These are phyloP conservation scores for Pimephales promelas DNA, from an alignment of 2,113 vertebrate genomes.

Conservation along the genomic window DNA sequence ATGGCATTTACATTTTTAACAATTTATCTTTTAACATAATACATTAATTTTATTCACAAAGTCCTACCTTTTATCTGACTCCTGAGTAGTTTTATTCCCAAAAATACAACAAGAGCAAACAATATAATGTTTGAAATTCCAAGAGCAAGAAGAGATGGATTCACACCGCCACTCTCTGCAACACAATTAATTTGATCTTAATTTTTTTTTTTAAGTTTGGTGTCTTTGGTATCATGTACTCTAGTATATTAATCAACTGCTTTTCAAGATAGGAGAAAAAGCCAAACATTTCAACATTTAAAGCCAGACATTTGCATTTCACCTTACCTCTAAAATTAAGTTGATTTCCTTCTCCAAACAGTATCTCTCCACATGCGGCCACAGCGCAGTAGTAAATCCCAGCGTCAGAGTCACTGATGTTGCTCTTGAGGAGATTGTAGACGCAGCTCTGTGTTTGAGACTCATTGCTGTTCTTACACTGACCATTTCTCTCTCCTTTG, in stretches of 20 bases:
- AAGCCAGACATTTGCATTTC: background rate
- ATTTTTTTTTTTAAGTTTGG: background rate
- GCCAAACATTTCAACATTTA: background rate
- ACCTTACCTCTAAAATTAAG: background rate
- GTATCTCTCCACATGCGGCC: slow-evolving; percentile 59
- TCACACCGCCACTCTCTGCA: background rate
- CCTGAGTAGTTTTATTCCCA: background rate
- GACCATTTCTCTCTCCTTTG: slow-evolving; percentile 31
- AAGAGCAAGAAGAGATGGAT: background rate
- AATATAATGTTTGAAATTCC: slow-evolving; percentile 3
- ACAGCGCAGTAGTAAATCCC: slow-evolving; percentile 62
- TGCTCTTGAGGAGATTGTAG: slow-evolving; percentile 59
- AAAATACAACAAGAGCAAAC: background rate
- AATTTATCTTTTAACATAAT: background rate
- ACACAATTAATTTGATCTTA: background rate
- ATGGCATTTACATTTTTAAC: background rate
- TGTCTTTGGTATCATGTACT: background rate
- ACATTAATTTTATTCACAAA: background rate
- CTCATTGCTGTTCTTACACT: slow-evolving; percentile 33
- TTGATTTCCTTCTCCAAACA: slow-evolving; percentile 59
- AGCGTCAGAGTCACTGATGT: slow-evolving; percentile 35
- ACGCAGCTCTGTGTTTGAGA: slow-evolving; percentile 50
- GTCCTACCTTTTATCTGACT: background rate
- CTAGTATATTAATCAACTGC: background rate
- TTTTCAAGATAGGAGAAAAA: background rate